Evolutionary conservation across 2,113 vertebrate genomes (phyloP), one percentile per base, ranked within the genome.

Genomic region (Pomatostomus ruficeps): DNA sequence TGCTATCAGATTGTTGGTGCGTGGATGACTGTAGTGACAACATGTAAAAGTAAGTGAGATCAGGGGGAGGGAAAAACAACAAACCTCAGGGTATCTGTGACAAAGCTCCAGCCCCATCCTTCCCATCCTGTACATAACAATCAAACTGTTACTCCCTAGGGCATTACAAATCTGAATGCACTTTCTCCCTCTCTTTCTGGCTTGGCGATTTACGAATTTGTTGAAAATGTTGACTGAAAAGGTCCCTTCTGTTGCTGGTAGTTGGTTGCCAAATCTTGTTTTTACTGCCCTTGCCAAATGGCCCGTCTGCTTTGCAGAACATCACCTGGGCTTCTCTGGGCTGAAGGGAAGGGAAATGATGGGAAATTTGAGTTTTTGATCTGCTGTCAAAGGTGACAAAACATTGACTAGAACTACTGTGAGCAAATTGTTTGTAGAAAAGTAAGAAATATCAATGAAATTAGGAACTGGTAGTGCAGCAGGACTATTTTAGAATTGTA

Each of bases 191-290:
- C 31, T 48, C 25, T 45, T 79, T 91, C 81, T 81, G 31, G 31
- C 49, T 81, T 61, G 17, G 28, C 16, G 57, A 42, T 78, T 80
- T 74, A 52, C 35, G 51, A 91, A 85, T 91, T 43, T 68, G 52
- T 71, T 75, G 61, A 68, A 58, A 92, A 76, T 29, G 52, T 92
- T 84, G 88, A 43, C 59, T 88, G 51, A 84, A 55, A 83, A 84
- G 15, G 31, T 87, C 49, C 96, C 89, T 93, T 92, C 93, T 93
- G 83, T 92, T 89, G 72, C 67, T 88, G 78, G 54, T 71, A 88
- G 46, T 76, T 80, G 35, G 55, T 80, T 85, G 82, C 48, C 51
- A 81, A 8, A 10, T 66, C 65, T 40, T 89, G 46, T 63, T 95
- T 89, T 63, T 48, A 19, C 15, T 67, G 43, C 25, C 38, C 19